A percentile compares a stretch with the other conserved stretches of the same genome.
Conservation (phyloP, 2,797 vertebrate species). For the Apogon talboti region DNA sequence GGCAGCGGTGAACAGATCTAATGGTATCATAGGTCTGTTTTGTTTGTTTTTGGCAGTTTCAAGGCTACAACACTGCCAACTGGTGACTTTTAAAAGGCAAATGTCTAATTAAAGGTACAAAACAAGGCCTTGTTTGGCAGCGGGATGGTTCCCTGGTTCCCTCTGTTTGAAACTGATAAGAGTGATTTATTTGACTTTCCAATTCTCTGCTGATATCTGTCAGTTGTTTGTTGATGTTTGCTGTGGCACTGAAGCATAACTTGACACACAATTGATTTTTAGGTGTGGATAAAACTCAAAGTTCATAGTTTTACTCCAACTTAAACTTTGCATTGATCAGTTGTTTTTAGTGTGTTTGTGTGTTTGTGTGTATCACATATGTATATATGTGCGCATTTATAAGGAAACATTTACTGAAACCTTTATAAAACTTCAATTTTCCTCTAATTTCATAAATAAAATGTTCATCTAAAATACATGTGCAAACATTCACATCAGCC, state of each 20-base stretch:
- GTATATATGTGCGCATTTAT: not conserved
- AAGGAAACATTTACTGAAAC: too few species aligned
- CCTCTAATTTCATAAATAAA: slow-evolving; percentile 5
- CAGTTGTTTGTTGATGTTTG: slow-evolving; percentile 59
- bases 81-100: slow-evolving; percentile 64
- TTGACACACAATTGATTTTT: slow-evolving; percentile 66
- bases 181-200: slow-evolving; percentile 59
- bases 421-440: too few species aligned
- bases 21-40: slow-evolving; percentile 29
- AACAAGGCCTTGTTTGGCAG: slow-evolving; percentile 50
- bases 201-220: slow-evolving; percentile 45
- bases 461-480: slow-evolving; percentile 39
- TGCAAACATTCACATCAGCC: slow-evolving; percentile 43
- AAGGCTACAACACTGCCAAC: slow-evolving; percentile 50
- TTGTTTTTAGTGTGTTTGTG: slow-evolving; percentile 8
- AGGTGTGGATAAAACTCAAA: slow-evolving; percentile 52
- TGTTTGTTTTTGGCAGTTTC: slow-evolving; percentile 46
- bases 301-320: slow-evolving; percentile 47
- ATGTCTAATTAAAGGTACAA: slow-evolving; percentile 63
- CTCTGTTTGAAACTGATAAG: slow-evolving; percentile 66
- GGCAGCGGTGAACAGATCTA: slow-evolving; percentile 28
- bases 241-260: slow-evolving; percentile 51
- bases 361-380: not conserved
- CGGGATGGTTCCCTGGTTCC: slow-evolving; percentile 46
- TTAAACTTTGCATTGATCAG: slow-evolving; percentile 51